Conservation (phyloP, 2,888 invertebrate genomes). For the Beris chalybata region DNA sequence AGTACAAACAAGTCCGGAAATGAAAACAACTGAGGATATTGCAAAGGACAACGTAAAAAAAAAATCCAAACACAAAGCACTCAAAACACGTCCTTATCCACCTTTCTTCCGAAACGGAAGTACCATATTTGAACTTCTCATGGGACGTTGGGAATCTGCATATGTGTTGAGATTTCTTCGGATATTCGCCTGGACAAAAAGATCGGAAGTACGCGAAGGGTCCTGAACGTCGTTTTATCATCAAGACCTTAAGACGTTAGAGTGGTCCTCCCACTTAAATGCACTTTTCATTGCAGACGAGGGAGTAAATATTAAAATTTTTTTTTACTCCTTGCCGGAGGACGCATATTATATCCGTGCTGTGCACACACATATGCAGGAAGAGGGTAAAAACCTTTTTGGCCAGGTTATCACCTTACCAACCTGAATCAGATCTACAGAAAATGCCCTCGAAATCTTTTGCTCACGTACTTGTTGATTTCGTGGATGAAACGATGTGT, state of each 20-base stretch:
- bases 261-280: slow-evolving; percentile 13
- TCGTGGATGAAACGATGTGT: slow-evolving; percentile 17
- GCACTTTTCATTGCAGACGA: slow-evolving; percentile 17
- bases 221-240: slow-evolving; percentile 3
- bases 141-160: slow-evolving; percentile 32
- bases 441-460: not conserved
- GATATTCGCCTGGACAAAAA: slow-evolving; percentile 23
- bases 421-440: not conserved
- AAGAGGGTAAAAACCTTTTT: slow-evolving; percentile 12
- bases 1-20: slow-evolving; percentile 32
- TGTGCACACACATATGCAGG: not conserved
- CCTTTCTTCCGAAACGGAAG: slow-evolving; percentile 37
- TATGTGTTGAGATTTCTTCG: slow-evolving; percentile 14
- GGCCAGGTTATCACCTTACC: slow-evolving; percentile 8
- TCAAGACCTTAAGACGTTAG: not conserved
- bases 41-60: not conserved
- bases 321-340: not conserved
- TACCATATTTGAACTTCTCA: slow-evolving; percentile 36
- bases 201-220: slow-evolving; percentile 34
- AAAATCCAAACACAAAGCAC: slow-evolving; percentile 19
- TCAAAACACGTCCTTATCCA: slow-evolving; percentile 20
- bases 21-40: slow-evolving; percentile 31
- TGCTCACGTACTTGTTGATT: slow-evolving; percentile 23
- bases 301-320: slow-evolving; percentile 20
- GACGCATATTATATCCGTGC: too few species aligned